Evolutionary conservation across 2,113 vertebrate genomes (phyloP), one percentile per base, ranked within the genome.

Genomic region (Accipiter virgatus): DNA sequence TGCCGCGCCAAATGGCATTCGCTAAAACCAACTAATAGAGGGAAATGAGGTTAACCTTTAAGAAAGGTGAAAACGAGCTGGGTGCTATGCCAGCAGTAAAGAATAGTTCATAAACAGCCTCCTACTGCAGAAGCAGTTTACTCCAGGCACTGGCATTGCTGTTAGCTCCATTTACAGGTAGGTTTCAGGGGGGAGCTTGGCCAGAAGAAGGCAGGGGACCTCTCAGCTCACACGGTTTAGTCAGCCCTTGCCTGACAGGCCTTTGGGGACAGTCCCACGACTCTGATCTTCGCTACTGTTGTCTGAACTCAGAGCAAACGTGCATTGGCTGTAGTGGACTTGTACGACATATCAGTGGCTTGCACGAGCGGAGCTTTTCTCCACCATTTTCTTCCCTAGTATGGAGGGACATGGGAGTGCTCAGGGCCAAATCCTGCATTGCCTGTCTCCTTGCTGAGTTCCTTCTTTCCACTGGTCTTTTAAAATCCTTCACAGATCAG

Each of bases 1-100:
- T 95, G 92, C 92, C 0, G 65, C 0, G 7, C 85, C 16, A 29
- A 97, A 94, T 93, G 91, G 86, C 95, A 94, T 94, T 97, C 86
- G 43, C 95, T 97, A 97, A 97, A 97, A 97, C 94, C 97, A 97
- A 97, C 96, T 97, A 95, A 96, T 93, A 96, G 96, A 97, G 67
- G 96, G 87, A 97, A 97, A 97, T 92, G 95, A 97, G 86, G 95
- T 96, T 97, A 97, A 97, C 97, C 97, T 97, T 97, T 97, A 95
- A 96, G 92, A 96, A 95, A 95, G 91, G 92, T 95, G 95, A 96
- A 95, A 96, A 96, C 0, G 93, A 96, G 94, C 72, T 0, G 31
- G 81, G 67, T 90, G 83, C 92, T 96, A 86, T 85, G 88, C 92
- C 86, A 96, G 97, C 95, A 92, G 85, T 89, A 92, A 96, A 70